phyloP scores from a whole-genome alignment of 2,113 vertebrate species.

The Poecilia latipinna region DNA sequence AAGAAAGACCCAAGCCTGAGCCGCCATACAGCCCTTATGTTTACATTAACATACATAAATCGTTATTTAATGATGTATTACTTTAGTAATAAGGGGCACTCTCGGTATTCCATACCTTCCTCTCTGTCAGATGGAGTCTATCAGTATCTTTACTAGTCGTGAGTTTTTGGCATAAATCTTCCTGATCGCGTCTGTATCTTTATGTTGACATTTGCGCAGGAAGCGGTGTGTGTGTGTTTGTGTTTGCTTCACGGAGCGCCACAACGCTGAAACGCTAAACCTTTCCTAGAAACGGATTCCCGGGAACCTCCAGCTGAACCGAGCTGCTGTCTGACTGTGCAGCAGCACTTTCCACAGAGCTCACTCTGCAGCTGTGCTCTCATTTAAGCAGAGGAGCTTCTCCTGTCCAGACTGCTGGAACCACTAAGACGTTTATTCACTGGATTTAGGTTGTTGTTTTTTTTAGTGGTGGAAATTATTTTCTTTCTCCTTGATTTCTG shows the following conservation, averaged over 20 bases:
- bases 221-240: not conserved
- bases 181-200: not conserved
- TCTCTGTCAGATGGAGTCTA: no score
- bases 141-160: no score
- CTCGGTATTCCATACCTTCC: no score
- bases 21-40: no score
- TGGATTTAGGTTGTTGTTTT: not conserved
- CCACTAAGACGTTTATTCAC: not conserved
- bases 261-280: slow-evolving; percentile 60
- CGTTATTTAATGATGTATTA: no score
- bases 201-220: slow-evolving; percentile 18
- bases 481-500: slow-evolving; percentile 56
- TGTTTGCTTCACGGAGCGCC: not conserved
- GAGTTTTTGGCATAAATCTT: no score
- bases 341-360: slow-evolving; percentile 22
- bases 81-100: no score
- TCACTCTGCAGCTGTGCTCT: slow-evolving; percentile 1
- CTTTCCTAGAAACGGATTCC: slow-evolving; percentile 73
- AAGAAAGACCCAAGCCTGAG: no score
- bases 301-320: slow-evolving; percentile 58
- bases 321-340: slow-evolving; percentile 40
- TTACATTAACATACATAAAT: no score
- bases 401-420: not conserved
- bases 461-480: slow-evolving; percentile 9
- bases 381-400: not conserved